Base-by-base conservation (phyloP, 2,113 vertebrate species). In the Neopipo cinnamomea region DNA sequence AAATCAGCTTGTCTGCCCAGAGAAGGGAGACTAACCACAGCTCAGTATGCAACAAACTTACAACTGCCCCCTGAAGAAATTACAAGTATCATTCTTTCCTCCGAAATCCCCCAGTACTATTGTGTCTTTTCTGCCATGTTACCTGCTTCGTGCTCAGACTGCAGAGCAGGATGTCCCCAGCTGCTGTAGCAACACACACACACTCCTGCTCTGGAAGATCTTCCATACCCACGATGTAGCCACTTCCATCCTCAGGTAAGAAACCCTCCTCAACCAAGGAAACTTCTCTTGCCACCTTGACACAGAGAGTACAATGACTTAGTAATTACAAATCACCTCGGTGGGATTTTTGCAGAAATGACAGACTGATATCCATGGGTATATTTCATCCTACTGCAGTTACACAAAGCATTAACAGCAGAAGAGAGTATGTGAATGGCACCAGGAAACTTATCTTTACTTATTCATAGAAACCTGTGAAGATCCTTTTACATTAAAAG, bases 161-260 rank as follows among this genome's bases (percentile, higher is more conserved):
- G 94, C 98, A 99, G 14, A 99, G 96, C 12, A 99, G 85, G 49
- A 99, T 98, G 22, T 99, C 99, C 20, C 99, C 99, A 6, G 95
- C 97, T 15, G 98, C 97, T 18, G 99, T 99, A 82, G 99, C 99
- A 95, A 99, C 93, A 97, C 99, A 99, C 4, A 98, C 98, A 0
- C 98, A 98, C 84, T 99, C 99, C 23, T 98, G 98, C 49, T 99
- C 99, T 28, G 98, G 98, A 77, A 99, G 91, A 90, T 99, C 98
- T 97, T 99, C 98, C 1, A 99, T 95, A 23, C 98, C 99, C 14
- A 99, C 97, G 3, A 99, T 97, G 61, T 35, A 31, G 5, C 98
- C 99, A 28, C 98, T 98, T 87, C 98, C 98, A 63, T 99, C 99
- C 41, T 99, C 97, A 0, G 99, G 98, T 39, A 99, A 97, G 97